Evolutionary conservation across 1,140 invertebrate species (phyloP).

Genomic region (Heliconius himera): DNA sequence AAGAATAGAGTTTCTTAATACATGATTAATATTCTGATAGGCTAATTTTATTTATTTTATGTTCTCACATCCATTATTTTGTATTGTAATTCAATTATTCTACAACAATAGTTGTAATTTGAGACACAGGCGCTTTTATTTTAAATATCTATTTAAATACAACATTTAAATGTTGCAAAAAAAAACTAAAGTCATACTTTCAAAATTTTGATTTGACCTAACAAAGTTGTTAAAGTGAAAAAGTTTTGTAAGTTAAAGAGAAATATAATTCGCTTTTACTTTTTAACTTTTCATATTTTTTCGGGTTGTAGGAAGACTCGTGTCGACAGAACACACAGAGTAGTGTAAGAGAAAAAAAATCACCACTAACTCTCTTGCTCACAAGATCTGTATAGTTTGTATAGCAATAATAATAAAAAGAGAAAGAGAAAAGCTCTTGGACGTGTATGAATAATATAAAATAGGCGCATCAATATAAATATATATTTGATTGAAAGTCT

Average conservation of each 20-base stretch:
- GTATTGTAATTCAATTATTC: not conserved
- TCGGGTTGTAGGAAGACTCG: not conserved
- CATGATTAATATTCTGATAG: slow-evolving; percentile 1
- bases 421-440: no score
- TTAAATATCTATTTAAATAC: not conserved
- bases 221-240: not conserved
- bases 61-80: not conserved
- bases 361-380: not conserved
- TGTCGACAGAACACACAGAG: no score
- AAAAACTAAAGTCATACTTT: no score
- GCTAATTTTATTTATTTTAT: slow-evolving; percentile 9
- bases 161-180: not conserved
- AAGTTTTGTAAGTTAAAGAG: not conserved
- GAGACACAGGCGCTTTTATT: not conserved
- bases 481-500: no score
- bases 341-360: not conserved
- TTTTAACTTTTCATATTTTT: not conserved
- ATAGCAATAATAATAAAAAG: no score
- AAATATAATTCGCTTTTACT: not conserved
- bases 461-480: no score
- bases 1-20: slow-evolving; percentile 11
- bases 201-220: not conserved
- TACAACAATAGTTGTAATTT: slow-evolving; percentile 1
- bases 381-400: no score
- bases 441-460: no score